phyloP scores from a whole-genome alignment of 2,888 invertebrate species.

The Conus canariensis region DNA sequence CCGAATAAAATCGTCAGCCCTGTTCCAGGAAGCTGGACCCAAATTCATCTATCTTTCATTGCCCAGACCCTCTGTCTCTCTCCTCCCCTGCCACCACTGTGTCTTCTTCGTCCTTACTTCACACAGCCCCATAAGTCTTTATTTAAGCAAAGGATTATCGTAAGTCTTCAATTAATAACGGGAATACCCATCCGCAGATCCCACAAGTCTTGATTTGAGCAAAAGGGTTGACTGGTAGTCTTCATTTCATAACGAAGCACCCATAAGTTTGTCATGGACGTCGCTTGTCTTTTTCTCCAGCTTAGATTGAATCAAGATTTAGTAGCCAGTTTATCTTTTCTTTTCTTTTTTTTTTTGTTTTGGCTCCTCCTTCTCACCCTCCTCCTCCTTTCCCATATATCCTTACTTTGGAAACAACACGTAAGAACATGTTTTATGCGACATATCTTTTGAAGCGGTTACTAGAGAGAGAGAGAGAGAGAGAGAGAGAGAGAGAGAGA shows the following conservation, averaged over 20 bases:
- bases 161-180: too few relatives aligned
- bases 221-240: background rate
- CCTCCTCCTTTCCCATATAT: background rate
- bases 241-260: background rate
- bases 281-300: background rate
- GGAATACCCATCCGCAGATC: too few relatives aligned
- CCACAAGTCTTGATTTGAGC: too few relatives aligned
- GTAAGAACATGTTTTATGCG: conserved; percentile 6
- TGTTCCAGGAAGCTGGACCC: too few relatives aligned
- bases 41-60: background rate
- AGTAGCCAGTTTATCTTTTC: background rate
- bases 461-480: background rate
- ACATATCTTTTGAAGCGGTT: background rate
- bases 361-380: background rate
- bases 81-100: background rate
- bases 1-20: too few relatives aligned
- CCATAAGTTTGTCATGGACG: background rate
- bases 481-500: background rate
- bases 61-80: background rate
- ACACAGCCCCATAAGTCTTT: too few relatives aligned
- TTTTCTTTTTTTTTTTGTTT: background rate
- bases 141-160: too few relatives aligned
- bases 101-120: too few relatives aligned
- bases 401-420: background rate
- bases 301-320: background rate